Evolutionary conservation across 2,888 invertebrate species (phyloP).

Genomic region (Agriopis aurantiaria): DNA sequence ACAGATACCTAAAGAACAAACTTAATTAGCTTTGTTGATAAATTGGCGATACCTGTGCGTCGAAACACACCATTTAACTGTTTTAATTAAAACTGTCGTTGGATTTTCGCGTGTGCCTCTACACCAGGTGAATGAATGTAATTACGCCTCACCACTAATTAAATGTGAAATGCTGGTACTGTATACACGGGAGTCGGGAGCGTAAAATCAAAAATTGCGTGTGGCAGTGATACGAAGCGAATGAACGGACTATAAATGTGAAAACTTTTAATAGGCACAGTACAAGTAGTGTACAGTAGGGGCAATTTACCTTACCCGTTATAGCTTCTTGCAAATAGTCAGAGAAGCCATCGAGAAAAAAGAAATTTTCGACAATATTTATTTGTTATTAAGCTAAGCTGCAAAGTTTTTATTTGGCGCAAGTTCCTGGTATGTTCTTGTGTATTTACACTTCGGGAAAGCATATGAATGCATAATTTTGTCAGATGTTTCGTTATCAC

Average conservation of each 20-base stretch:
- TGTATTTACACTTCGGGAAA: too few relatives aligned
- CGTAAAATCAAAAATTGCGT: conserved; percentile 5
- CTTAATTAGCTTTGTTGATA: conserved; percentile 50
- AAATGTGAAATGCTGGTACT: conserved; percentile 14
- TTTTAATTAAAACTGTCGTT: conserved; percentile 44
- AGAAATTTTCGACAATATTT: too few relatives aligned
- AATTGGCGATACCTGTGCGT: conserved; percentile 40
- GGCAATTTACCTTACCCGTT: too few relatives aligned
- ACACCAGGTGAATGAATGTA: conserved; percentile 23
- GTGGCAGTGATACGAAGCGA: conserved; percentile 2
- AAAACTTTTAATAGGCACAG: not conserved
- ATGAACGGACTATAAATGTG: not conserved
- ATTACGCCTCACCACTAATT: conserved; percentile 31
- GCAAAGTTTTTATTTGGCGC: too few relatives aligned
- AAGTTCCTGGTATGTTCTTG: too few relatives aligned
- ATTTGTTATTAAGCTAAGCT: too few relatives aligned
- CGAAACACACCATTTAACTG: conserved; percentile 35
- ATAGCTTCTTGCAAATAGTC: too few relatives aligned
- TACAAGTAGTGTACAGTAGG: too few relatives aligned
- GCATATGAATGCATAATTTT: too few relatives aligned
- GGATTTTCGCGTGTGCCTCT: conserved; percentile 26
- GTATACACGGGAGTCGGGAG: conserved; percentile 4
- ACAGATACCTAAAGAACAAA: conserved; percentile 42
- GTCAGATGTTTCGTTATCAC: too few relatives aligned
- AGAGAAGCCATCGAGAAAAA: too few relatives aligned